phyloP scores from a whole-genome alignment of 2,797 vertebrate species.

The Atherinosoma microstoma region DNA sequence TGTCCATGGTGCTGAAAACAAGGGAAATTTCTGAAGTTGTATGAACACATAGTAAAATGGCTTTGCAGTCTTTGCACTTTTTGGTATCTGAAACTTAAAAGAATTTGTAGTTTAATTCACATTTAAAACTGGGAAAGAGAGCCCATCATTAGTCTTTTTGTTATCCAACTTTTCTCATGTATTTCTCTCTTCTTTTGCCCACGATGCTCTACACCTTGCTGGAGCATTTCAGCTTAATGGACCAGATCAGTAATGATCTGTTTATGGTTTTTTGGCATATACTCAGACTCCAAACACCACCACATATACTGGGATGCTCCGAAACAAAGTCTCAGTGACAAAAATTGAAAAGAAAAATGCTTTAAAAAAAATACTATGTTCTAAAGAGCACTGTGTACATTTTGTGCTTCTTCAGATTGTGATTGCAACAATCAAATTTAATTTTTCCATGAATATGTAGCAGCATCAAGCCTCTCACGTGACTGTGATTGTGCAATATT shows the following conservation, averaged over 20 bases:
- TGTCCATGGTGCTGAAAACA: constrained; percentile 66
- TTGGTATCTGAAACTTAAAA: not conserved
- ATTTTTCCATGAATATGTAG: constrained; percentile 42
- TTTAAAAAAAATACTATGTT: not conserved
- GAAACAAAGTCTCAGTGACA: constrained; percentile 22
- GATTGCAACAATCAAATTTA: constrained; percentile 31
- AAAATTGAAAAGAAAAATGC: not conserved
- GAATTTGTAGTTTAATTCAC: constrained; percentile 21
- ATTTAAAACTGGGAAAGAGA: constrained; percentile 7
- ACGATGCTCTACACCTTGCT: not conserved
- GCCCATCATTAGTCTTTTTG: not conserved
- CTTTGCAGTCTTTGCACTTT: not conserved
- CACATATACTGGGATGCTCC: not conserved
- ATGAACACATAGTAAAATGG: not conserved
- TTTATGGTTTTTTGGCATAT: too few species aligned
- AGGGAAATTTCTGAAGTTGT: not conserved
- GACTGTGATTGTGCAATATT: constrained; percentile 35
- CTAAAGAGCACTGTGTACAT: not conserved
- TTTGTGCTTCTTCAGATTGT: constrained; percentile 12
- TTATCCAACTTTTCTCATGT: constrained; percentile 1
- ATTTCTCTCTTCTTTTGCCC: not conserved
- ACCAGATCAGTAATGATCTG: not conserved
- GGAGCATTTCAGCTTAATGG: constrained; percentile 1
- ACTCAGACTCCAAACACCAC: not conserved
- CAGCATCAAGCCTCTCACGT: constrained; percentile 24